A percentile compares a stretch with the other conserved stretches of the same genome.
Conservation (phyloP, 2,888 invertebrate genomes). For the Balanococcus diminutus region DNA sequence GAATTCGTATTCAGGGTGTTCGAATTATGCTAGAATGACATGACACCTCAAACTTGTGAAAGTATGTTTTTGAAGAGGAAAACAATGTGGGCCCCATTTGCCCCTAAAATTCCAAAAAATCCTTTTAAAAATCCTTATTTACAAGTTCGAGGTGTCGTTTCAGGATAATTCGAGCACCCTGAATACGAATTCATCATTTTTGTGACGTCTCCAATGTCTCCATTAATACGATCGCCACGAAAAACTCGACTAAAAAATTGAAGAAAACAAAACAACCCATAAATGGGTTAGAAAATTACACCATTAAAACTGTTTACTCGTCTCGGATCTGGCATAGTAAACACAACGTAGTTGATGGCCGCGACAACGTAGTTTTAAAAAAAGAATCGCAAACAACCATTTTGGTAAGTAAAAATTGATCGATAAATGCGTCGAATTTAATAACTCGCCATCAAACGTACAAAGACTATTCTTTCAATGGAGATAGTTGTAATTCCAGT, state of each 20-base stretch:
- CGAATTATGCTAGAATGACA: too few species aligned
- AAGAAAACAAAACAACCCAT: neutral
- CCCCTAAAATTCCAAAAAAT: too few species aligned
- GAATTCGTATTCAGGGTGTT: too few species aligned
- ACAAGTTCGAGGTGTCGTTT: too few species aligned
- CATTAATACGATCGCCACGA: too few species aligned
- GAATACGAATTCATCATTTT: neutral
- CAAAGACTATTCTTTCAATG: neutral
- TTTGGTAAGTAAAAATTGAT: neutral
- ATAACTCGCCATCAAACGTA: neutral
- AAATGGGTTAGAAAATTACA: neutral
- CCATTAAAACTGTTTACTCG: neutral
- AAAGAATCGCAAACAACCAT: neutral
- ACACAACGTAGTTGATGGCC: neutral
- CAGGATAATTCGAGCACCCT: too few species aligned
- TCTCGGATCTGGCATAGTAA: neutral
- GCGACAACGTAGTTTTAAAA: neutral
- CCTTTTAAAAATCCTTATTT: too few species aligned
- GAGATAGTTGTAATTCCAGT: neutral
- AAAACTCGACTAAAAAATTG: too few species aligned
- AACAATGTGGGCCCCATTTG: too few species aligned
- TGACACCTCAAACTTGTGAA: too few species aligned
- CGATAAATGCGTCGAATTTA: neutral
- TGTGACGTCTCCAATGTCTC: too few species aligned
- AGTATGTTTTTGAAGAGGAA: too few species aligned